phyloP scores from a whole-genome alignment of 1,140 invertebrate genomes.

The Oppia nitens region DNA sequence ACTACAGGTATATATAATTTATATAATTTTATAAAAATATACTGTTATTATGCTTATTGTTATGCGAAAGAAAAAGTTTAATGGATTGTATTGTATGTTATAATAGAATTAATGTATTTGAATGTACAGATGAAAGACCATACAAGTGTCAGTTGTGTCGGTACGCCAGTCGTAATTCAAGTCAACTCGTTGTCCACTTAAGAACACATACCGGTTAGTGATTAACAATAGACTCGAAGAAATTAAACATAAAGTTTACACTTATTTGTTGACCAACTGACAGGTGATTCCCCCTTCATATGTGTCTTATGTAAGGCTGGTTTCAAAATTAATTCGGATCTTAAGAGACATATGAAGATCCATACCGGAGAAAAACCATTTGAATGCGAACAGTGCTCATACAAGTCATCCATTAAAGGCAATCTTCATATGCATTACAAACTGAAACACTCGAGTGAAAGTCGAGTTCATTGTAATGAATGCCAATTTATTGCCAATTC shows the following conservation, averaged over 20 bases:
- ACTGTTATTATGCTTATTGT: too few relatives aligned
- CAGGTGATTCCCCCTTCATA: conserved; percentile 24
- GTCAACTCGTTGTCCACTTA: not conserved
- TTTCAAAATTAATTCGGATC: not conserved
- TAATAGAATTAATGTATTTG: too few relatives aligned
- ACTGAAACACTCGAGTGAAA: not conserved
- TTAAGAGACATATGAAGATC: not conserved
- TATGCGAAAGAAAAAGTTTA: too few relatives aligned
- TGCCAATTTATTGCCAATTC: not conserved
- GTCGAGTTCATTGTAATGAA: not conserved
- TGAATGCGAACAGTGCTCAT: conserved; percentile 33
- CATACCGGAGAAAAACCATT: conserved; percentile 28
- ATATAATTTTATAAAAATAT: too few relatives aligned
- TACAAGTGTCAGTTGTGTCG: not conserved
- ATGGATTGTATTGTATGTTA: too few relatives aligned
- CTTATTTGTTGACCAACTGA: not conserved
- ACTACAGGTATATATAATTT: too few relatives aligned
- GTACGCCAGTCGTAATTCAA: not conserved
- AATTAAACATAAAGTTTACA: not conserved
- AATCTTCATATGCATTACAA: conserved; percentile 5
- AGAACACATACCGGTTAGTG: not conserved
- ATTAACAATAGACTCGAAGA: not conserved
- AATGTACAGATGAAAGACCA: not conserved
- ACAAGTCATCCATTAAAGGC: conserved; percentile 1
- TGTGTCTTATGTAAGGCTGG: conserved; percentile 25